Base-by-base conservation (phyloP, 2,797 vertebrate genomes). In the Arnoldichthys spilopterus region DNA sequence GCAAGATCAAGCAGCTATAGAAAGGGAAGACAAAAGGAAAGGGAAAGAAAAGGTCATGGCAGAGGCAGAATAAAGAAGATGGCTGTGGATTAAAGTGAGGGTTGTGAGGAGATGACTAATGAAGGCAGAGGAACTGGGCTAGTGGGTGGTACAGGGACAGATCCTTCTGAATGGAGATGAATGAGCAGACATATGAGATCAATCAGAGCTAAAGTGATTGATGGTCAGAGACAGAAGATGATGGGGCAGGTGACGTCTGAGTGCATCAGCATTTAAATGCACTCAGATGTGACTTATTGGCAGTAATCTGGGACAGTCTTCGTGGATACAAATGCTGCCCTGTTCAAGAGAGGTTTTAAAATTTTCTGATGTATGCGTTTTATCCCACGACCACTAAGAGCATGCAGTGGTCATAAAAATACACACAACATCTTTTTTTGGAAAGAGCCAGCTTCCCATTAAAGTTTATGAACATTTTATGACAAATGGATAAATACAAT, bases 71-170 rank as follows among this genome's bases (percentile, higher is more conserved):
- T 24, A 40, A 64, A 68, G 28, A 13, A 37, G 1, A 26, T 26
- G 43, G 54, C 13, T 70, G 20, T 62, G 43, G 49, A 72, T 72
- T 28, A 67, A 28, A 12, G 47, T 22, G 59, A 71, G 32, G 45
- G 61, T 45, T 69, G 30, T 54, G 45, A 61, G 18, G 49, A 73
- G 43, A 77, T 73, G 61, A 77, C 37, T 62, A 74, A 83, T 76
- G 74, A 81, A 78, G 78, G 79, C 22, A 7, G 58, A 80, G 82
- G 78, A 83, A 59, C 66, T 84, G 59, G 76, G 62, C 45, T 56
- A 47, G 59, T n/a, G 56, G 59, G 69, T 43, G 18, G 20, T 15
- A 49, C 34, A 66, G 45, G 30, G 63, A 70, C 64, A 54, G 62
- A 43, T 62, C 58, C 34, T 64, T 62, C 40, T 3, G 64, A 58